Evolutionary conservation across 1,140 invertebrate species (phyloP).

Genomic region (Achatina immaculata): DNA sequence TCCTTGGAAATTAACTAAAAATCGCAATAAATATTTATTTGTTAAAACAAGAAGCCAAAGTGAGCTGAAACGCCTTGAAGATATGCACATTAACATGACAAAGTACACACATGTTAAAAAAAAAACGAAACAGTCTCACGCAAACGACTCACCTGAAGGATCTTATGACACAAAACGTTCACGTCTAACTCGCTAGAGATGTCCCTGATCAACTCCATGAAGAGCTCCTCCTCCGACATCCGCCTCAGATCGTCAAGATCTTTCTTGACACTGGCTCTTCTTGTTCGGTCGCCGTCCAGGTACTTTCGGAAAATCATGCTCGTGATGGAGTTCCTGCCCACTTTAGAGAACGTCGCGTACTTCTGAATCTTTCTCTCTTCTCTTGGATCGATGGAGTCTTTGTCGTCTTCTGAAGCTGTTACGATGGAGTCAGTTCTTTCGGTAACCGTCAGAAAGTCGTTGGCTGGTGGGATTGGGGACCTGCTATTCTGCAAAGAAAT

Average conservation of each 20-base stretch:
- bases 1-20: too few species aligned
- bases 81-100: too few species aligned
- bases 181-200: constrained; percentile 96
- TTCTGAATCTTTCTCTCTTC: constrained; percentile 25
- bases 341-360: constrained; percentile 40
- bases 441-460: neutral
- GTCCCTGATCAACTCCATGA: constrained; percentile 96
- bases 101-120: too few species aligned
- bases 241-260: constrained; percentile 70
- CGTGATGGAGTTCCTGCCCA: constrained; percentile 60
- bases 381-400: neutral
- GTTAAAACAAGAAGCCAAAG: too few species aligned
- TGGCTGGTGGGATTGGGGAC: neutral
- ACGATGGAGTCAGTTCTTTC: neutral
- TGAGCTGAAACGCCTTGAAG: too few species aligned
- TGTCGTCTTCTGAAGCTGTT: neutral
- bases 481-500: constrained; percentile 37
- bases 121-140: too few species aligned
- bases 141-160: constrained; percentile 76
- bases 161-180: constrained; percentile 93
- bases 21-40: too few species aligned
- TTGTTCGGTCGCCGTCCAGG: constrained; percentile 57
- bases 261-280: constrained; percentile 48
- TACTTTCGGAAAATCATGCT: constrained; percentile 64
- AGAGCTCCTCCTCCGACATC: constrained; percentile 92